Conservation (phyloP, 2,113 vertebrate species). For the Polypterus bichir region DNA sequence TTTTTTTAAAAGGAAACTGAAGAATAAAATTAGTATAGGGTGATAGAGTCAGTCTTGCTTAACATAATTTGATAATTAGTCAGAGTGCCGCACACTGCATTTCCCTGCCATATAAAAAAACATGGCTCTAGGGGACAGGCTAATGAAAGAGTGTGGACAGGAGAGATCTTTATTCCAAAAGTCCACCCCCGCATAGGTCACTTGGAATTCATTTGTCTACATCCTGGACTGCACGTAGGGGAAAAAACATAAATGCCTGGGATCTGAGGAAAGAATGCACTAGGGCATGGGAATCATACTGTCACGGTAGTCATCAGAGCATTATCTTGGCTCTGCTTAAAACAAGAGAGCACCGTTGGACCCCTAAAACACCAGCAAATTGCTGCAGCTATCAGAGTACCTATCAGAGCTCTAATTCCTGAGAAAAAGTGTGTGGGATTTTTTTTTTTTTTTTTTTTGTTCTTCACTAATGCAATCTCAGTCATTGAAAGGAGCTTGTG, state of each 20-base stretch:
- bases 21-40: conserved; percentile 28
- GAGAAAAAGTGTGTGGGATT: conserved; percentile 56
- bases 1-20: conserved; percentile 20
- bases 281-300: conserved; percentile 87
- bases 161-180: conserved; percentile 62
- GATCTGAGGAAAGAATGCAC: conserved; percentile 76
- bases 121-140: conserved; percentile 54
- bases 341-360: conserved; percentile 60
- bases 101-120: conserved; percentile 44
- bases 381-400: conserved; percentile 46
- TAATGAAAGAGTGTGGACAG: conserved; percentile 71
- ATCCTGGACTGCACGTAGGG: conserved; percentile 72
- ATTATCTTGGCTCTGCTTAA: conserved; percentile 69
- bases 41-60: conserved; percentile 29
- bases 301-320: conserved; percentile 75
- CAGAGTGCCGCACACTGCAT: conserved; percentile 37
- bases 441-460: conserved; percentile 49
- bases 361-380: conserved; percentile 44
- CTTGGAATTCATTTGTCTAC: conserved; percentile 83
- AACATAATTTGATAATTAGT: conserved; percentile 25
- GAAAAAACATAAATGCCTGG: conserved; percentile 61
- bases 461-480: conserved; percentile 47
- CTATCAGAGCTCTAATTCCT: conserved; percentile 50
- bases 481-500: conserved; percentile 51
- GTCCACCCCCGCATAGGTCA: conserved; percentile 78